Evolutionary conservation across 2,888 invertebrate genomes (phyloP).

Genomic region (Halictus ligatus): DNA sequence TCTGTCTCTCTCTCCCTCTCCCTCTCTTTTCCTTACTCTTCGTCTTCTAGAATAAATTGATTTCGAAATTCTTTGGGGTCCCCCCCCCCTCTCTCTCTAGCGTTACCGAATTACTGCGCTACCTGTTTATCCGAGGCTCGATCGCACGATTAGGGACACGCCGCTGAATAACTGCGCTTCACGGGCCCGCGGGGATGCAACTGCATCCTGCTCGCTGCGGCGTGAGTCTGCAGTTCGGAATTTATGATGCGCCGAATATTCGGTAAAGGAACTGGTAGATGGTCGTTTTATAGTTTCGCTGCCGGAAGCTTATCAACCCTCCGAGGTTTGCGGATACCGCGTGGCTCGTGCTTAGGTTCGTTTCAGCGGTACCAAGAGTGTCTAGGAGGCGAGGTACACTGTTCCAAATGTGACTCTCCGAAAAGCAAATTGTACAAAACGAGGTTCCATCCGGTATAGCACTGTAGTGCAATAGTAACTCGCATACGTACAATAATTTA

Average conservation of each 20-base stretch:
- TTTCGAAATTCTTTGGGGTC: slow-evolving; percentile 28
- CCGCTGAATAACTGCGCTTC: not conserved
- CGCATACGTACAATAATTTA: no score
- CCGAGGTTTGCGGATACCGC: not conserved
- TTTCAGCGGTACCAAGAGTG: not conserved
- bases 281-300: not conserved
- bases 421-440: no score
- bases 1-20: slow-evolving; percentile 25
- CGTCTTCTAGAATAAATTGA: slow-evolving; percentile 41
- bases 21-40: not conserved
- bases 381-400: not conserved
- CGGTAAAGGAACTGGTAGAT: not conserved
- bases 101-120: not conserved
- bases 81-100: not conserved
- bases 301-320: slow-evolving; percentile 5
- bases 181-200: not conserved
- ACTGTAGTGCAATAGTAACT: no score
- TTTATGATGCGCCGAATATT: slow-evolving; percentile 1
- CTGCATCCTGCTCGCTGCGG: not conserved
- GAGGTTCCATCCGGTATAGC: no score
- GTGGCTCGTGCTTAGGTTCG: not conserved
- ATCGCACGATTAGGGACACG: not conserved
- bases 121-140: slow-evolving; percentile 28
- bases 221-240: not conserved
- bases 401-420: no score